Conservation (phyloP, 1,140 invertebrate species). For the Heliothis subflexa region DNA sequence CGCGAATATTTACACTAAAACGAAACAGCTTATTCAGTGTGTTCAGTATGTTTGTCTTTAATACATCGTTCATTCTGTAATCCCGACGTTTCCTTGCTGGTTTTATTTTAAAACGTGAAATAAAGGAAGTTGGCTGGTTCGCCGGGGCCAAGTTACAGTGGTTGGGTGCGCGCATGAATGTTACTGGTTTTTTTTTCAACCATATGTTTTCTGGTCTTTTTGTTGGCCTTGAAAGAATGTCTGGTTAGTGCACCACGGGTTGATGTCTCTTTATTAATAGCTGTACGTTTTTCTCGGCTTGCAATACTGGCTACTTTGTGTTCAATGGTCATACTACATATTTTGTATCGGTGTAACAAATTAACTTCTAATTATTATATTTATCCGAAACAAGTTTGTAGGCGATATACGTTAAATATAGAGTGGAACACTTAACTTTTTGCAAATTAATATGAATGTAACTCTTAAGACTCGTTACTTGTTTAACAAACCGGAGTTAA, state of each 20-base stretch:
- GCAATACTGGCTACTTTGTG: slow-evolving; percentile 50
- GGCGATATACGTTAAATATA: neutral
- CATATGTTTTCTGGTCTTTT: slow-evolving; percentile 82
- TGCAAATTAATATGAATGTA: slow-evolving; percentile 15
- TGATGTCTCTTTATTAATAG: slow-evolving; percentile 75
- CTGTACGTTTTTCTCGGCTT: slow-evolving; percentile 56
- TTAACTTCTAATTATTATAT: slow-evolving; percentile 28
- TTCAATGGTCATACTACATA: slow-evolving; percentile 23
- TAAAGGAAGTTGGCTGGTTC: slow-evolving; percentile 71
- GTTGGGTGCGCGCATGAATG: slow-evolving; percentile 55
- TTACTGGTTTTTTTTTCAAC: slow-evolving; percentile 73
- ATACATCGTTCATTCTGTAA: slow-evolving; percentile 24
- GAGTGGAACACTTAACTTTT: neutral
- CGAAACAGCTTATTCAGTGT: slow-evolving; percentile 16
- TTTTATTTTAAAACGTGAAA: slow-evolving; percentile 60
- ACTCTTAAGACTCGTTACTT: slow-evolving; percentile 25
- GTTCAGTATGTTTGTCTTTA: slow-evolving; percentile 11
- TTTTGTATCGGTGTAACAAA: slow-evolving; percentile 36
- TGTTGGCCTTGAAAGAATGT: slow-evolving; percentile 80
- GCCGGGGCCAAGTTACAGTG: slow-evolving; percentile 62
- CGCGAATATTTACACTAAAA: slow-evolving; percentile 23
- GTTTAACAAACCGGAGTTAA: slow-evolving; percentile 25
- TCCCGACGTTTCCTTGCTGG: slow-evolving; percentile 28
- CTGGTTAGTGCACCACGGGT: slow-evolving; percentile 68
- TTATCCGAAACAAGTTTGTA: slow-evolving; percentile 7